phyloP scores from a whole-genome alignment of 2,797 vertebrate genomes.

The Alca torda region DNA sequence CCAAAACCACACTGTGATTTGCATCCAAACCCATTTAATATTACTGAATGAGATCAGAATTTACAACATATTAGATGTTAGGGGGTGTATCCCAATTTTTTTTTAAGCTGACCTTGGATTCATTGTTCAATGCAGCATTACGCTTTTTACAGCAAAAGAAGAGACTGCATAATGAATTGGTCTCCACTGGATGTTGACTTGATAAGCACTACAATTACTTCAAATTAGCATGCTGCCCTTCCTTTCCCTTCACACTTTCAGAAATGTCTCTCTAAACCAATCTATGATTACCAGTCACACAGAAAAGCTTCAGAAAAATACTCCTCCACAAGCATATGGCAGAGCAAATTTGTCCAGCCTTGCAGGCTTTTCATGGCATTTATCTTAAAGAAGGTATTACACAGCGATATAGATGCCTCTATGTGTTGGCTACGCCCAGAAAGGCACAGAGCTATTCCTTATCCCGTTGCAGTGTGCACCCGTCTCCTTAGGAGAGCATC shows the following conservation, averaged over 20 bases:
- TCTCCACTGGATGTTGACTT: slow-evolving; percentile 39
- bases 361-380: slow-evolving; percentile 34
- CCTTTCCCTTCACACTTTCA: slow-evolving; percentile 61
- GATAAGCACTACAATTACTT: slow-evolving; percentile 54
- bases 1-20: background rate
- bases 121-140: background rate
- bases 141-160: background rate
- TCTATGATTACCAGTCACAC: slow-evolving; percentile 60
- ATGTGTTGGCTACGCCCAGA: background rate
- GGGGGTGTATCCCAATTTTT: background rate
- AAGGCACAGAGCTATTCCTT: background rate
- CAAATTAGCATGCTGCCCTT: slow-evolving; percentile 51
- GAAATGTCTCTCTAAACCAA: slow-evolving; percentile 59
- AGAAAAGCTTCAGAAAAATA: slow-evolving; percentile 64
- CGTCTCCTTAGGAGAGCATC: background rate
- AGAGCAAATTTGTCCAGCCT: slow-evolving; percentile 7
- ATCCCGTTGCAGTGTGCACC: fast-evolving
- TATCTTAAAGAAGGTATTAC: slow-evolving; percentile 11
- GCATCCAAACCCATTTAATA: background rate
- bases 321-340: slow-evolving; percentile 69
- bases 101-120: background rate
- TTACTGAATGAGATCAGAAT: background rate
- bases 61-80: background rate
- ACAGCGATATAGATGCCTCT: background rate
- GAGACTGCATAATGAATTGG: background rate